Base-by-base conservation (phyloP, 1,140 invertebrate genomes). In the Ectropis grisescens region DNA sequence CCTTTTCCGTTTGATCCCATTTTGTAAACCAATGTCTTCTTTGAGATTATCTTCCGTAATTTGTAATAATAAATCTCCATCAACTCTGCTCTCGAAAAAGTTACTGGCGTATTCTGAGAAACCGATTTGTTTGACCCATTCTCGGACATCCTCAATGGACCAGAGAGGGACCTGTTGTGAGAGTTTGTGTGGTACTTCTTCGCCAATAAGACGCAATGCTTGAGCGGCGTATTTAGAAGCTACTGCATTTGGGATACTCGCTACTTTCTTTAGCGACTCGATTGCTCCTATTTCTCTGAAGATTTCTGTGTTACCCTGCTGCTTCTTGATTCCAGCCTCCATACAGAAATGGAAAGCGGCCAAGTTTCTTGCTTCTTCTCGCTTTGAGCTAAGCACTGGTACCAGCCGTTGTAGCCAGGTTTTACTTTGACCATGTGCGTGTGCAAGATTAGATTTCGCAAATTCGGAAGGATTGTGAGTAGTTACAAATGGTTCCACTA, bases 301-400 rank as follows among this genome's bases (percentile, higher is more conserved):
- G 53, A 98, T 92, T 70, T 95, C 91, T 0, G 95, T 93, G 42
- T 97, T 96, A 8, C 95, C 94, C 79, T 99, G 97, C 51, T 95
- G 91, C 54, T 97, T 93, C 64, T 99, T 99, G 22, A 99, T 99
- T 7, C 93, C 94, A 1, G 98, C 97, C 78, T 99, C 98, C 95
- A 99, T 98, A 58, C 96, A 98, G 70, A 99, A 99, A 70, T 99
- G 98, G 74, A 99, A 99, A 13, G 97, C 96, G 0, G 98, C 97
- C 33, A 99, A 75, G 64, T 97, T 98, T 46, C 96, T 87, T 0
- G 98, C 97, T 76, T 99, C 97, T 64, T 97, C 94, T 33, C 97
- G 84, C 68, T 98, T 95, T 10, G 96, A 98, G 53, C 91, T 95
- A 2, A 99, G 78, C n/a, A 99, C 93, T 0, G 97, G 96, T 1